Evolutionary conservation across 2,113 vertebrate species (phyloP).

Genomic region (Ondatra zibethicus): DNA sequence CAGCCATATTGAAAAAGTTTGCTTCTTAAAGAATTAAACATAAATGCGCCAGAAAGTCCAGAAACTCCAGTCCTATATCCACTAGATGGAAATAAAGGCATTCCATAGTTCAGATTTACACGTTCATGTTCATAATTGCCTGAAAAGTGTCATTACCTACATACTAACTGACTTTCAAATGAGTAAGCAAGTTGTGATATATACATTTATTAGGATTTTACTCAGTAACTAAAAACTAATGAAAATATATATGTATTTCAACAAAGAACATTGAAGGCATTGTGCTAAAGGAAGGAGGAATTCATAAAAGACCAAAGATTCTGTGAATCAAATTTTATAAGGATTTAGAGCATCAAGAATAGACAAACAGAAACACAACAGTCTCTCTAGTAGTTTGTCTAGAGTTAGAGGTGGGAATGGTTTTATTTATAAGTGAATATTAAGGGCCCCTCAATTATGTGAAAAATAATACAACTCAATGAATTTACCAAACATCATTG

Average conservation of each 20-base stretch:
- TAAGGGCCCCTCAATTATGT: neutral
- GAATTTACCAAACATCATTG: neutral
- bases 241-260: neutral
- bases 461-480: conserved; percentile 10
- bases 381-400: neutral
- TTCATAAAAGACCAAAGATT: neutral
- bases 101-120: neutral
- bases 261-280: neutral
- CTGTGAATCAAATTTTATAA: neutral
- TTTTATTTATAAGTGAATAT: neutral
- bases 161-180: neutral
- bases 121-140: neutral
- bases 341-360: neutral
- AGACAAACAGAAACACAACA: neutral
- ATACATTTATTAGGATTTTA: neutral
- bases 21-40: neutral
- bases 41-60: neutral
- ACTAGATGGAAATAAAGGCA: neutral
- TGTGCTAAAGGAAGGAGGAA: neutral
- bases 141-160: neutral
- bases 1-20: neutral
- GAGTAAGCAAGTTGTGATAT: neutral
- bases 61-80: neutral
- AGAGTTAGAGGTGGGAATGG: neutral
- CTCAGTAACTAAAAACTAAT: neutral